A percentile compares a stretch with the other conserved stretches of the same genome.
phyloP scores from a whole-genome alignment of 2,888 invertebrate genomes.

The Hemistola chrysoprasaria region DNA sequence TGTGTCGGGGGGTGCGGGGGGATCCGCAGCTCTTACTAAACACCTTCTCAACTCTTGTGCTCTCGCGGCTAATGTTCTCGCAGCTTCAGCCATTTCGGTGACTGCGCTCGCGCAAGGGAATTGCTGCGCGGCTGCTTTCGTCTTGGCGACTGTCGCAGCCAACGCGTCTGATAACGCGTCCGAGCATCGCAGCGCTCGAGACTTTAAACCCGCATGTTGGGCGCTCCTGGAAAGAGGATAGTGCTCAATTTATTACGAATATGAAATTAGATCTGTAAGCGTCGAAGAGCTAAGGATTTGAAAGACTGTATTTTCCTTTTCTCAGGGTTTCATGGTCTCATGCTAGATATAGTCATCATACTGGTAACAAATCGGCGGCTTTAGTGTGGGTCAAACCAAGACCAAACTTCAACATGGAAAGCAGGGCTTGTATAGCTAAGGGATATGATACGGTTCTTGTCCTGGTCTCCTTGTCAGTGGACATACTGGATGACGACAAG shows the following conservation, averaged over 20 bases:
- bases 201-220: constrained; percentile 87
- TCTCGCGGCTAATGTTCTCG: constrained; percentile 91
- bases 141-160: constrained; percentile 91
- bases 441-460: too few species aligned
- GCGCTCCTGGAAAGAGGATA: constrained; percentile 83
- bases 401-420: too few species aligned
- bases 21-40: constrained; percentile 86
- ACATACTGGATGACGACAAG: too few species aligned
- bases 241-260: neutral
- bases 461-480: too few species aligned
- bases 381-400: too few species aligned
- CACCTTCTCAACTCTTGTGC: constrained; percentile 90
- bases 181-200: constrained; percentile 88
- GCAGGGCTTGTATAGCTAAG: too few species aligned
- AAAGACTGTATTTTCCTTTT: too few species aligned
- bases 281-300: too few species aligned
- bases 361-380: too few species aligned
- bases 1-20: constrained; percentile 45
- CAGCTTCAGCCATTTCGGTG: constrained; percentile 96
- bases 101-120: constrained; percentile 95
- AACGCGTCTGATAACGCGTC: constrained; percentile 91
- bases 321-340: too few species aligned
- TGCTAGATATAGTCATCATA: too few species aligned
- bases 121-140: constrained; percentile 94
- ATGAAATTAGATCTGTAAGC: neutral